Percentiles rank a stretch among this genome's conserved stretches.
Conservation (phyloP, 2,888 invertebrate genomes). For the Cinara cedri region DNA sequence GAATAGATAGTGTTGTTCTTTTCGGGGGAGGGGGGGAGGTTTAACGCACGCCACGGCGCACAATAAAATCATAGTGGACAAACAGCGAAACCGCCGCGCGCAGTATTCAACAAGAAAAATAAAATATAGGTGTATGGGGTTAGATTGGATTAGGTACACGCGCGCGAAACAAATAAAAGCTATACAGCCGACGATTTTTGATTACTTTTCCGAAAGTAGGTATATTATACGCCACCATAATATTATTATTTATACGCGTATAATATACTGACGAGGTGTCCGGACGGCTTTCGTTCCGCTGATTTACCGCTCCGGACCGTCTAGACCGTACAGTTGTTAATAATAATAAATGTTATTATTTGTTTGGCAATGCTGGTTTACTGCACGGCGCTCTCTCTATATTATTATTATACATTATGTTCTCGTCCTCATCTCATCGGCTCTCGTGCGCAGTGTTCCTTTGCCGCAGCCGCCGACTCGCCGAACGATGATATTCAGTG, state of each 20-base stretch:
- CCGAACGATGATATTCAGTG: not conserved
- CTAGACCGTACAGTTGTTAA: not conserved
- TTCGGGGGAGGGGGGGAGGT: no score
- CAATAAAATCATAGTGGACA: constrained; percentile 24
- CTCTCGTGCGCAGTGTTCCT: not conserved
- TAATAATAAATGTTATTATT: constrained; percentile 26
- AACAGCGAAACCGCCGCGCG: not conserved
- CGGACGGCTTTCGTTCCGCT: not conserved
- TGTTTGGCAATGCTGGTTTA: constrained; percentile 17
- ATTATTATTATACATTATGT: not conserved
- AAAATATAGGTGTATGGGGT: not conserved
- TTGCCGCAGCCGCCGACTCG: not conserved
- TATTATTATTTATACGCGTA: no score
- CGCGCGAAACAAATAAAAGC: constrained; percentile 15
- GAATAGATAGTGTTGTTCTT: not conserved
- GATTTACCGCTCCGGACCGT: constrained; percentile 29
- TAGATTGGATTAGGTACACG: no score
- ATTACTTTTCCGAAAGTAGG: constrained; percentile 28
- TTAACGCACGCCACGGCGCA: no score
- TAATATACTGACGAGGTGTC: constrained; percentile 21
- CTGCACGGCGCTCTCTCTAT: not conserved
- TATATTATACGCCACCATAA: no score
- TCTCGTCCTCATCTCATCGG: not conserved
- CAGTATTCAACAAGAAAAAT: not conserved
- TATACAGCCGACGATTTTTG: constrained; percentile 25